Conservation (phyloP, 2,113 vertebrate species). For the Puntigrus tetrazona region DNA sequence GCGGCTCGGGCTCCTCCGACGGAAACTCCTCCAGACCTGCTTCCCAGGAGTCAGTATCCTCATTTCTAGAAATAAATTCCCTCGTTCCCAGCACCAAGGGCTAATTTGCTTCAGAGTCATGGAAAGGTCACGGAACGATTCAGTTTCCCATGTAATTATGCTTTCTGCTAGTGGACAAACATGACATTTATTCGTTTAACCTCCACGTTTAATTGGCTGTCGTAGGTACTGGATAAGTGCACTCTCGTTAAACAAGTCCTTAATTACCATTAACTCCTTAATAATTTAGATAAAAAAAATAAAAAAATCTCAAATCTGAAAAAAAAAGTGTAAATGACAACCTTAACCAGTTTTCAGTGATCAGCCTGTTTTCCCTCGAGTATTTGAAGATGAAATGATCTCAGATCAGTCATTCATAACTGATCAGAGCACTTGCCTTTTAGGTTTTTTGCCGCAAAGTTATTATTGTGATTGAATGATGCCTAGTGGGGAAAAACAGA, state of each 20-base stretch:
- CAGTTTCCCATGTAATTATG: not conserved
- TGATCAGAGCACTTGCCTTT: not conserved
- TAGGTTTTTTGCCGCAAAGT: not conserved
- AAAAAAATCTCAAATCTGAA: not conserved
- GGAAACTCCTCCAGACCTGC: constrained; percentile 79
- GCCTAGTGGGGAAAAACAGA: not conserved
- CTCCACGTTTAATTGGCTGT: not conserved
- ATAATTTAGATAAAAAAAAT: not conserved
- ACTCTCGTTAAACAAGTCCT: not conserved
- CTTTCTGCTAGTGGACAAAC: not conserved
- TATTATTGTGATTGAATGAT: not conserved
- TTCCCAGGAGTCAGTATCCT: constrained; percentile 84
- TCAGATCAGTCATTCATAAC: not conserved
- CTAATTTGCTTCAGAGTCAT: not conserved
- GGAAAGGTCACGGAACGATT: not conserved
- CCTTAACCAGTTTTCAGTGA: not conserved
- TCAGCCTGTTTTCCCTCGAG: not conserved
- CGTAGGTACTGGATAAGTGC: not conserved
- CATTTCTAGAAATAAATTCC: not conserved
- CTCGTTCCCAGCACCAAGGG: not conserved
- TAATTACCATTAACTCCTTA: not conserved
- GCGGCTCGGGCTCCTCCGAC: constrained; percentile 83
- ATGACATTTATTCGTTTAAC: not conserved
- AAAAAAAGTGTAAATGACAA: not conserved
- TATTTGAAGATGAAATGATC: not conserved